Base-by-base conservation (phyloP, 2,113 vertebrate genomes). In the Chelonoidis abingdonii region DNA sequence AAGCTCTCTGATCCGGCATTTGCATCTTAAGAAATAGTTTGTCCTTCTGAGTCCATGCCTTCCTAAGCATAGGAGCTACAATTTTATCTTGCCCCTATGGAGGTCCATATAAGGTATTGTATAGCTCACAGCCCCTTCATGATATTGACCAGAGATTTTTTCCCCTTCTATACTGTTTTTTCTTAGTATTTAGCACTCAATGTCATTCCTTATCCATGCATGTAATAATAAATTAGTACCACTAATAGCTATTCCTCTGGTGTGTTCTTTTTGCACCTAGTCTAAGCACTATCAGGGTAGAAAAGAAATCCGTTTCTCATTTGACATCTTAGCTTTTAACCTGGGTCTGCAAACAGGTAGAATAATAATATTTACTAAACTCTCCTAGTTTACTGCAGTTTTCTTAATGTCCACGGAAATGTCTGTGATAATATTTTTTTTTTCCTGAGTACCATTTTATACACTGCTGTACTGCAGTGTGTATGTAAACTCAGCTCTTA, bases 361-460 rank as follows among this genome's bases (percentile, higher is more conserved):
- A 79, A 80, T 84, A 93, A 86, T 69, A 47, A 44, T 54, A 88
- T 78, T 91, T 92, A 89, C 78, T 22, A 84, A 89, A 44, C 5
- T 83, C 90, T 41, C 86, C 24, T 38, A 24, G 17, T 88, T 92
- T 78, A 84, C 21, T 29, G n/a, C 17, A 27, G 12, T 41, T 19
- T 7, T 94, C 59, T 78, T 41, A 83, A 75, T 75, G 59, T 83
- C 38, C 84, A 50, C 72, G 72, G 49, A 83, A 97, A 91, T 82
- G 90, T 96, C 84, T 91, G 92, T 89, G 53, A 97, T 97, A 97
- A 96, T 97, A 97, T 90, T 98, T 93, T 95, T 95, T 44, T 97
- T 83, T 96, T 87, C 96, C 92, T 96, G 97, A 98, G 93, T 59
- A 90, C 86, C 52, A 53, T 57, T 98, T 98, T 96, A 90, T 97